Evolutionary conservation across 2,888 invertebrate species (phyloP), one percentile per base, ranked within the genome.

Genomic region (Chesias legatella): DNA sequence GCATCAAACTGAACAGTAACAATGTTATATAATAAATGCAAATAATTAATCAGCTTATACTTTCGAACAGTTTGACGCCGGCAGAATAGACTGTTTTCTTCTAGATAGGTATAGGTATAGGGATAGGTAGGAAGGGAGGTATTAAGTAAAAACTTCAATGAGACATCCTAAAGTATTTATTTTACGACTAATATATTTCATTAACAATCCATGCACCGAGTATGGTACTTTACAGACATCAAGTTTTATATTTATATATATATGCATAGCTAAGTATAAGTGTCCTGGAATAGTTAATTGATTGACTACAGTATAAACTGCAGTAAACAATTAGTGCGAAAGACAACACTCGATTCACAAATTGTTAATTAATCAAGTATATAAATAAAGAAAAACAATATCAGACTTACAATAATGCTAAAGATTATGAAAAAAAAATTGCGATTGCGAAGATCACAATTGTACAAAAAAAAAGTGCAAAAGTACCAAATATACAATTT

Each of bases 181-280:
- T 78, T 71, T 60, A 73, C 74, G 65, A 72, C 60, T 63, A 70
- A 71, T 71, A 70, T 67, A 53, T 61, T 74, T 60, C n/a, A n/a
- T n/a, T 73, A 79, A 81, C 75, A 78, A 78, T 76, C 75, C 77
- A 74, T 63, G 70, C 66, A 79, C 72, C 70, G 49, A 44, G 33
- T 70, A 63, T 63, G 74, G 73, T 74, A 73, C 66, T 67, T 65
- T 67, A 59, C 63, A 68, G 68, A 72, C 63, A 63, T 43, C 43
- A 33, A 37, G 8, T 10, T 9, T 9, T 2, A 6, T 33, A 40
- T 27, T 28, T 36, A 32, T 17, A 17, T 17, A 5, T 17, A 62
- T 65, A 51, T 58, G 48, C 53, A 55, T 60, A 55, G 44, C 39
- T 53, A 53, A 52, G 55, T 58, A 58, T 52, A 56, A 17, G 62